Base-by-base conservation (phyloP, 2,113 vertebrate species). In the Xenotilapia caudafasciata region DNA sequence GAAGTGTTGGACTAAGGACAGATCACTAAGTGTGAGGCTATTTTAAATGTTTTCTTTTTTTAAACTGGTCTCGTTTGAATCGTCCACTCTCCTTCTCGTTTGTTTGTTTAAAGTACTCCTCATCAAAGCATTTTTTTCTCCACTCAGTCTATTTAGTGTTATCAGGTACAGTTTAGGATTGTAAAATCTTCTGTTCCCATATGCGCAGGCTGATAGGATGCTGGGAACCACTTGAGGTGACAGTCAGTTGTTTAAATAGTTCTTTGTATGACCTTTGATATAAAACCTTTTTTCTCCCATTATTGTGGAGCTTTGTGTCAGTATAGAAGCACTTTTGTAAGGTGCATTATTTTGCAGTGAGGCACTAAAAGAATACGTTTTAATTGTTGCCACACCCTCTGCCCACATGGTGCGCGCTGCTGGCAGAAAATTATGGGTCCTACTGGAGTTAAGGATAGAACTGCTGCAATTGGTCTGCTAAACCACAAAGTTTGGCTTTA, bases 401-500 rank as follows among this genome's bases (percentile, higher is more conserved):
- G 17, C 60, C 31, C 54, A 9, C 47, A 55, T 1, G 68, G 14
- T 80, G 31, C 8, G 6, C 28, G 4, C 42, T 55, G 28, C 40
- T 81, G 82, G 26, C 23, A 6, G 65, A 73, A 85, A 93, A 87
- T 86, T 13, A 89, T 73, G 62, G 79, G 35, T 90, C 65, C 60
- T 51, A 4, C 54, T n/a, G 6, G n/a, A 79, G 58, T 79, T 49
- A 12, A 70, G 62, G 55, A 75, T 31, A 83, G 58, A 68, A 80
- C 21, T 56, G 3, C 80, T 45, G 75, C 5, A 40, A 84, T 70
- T 79, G 86, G 38, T 77, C 81, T 1, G 2, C 40, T 83, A 12
- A 80, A 88, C 82, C 89, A 75, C 80, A 79, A 62, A 54, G 83
- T 77, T 88, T 83, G 80, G 40, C 60, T 89, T 86, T 7, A 49